phyloP scores from a whole-genome alignment of 2,888 invertebrate genomes.

The Drosophila tanythrix region DNA sequence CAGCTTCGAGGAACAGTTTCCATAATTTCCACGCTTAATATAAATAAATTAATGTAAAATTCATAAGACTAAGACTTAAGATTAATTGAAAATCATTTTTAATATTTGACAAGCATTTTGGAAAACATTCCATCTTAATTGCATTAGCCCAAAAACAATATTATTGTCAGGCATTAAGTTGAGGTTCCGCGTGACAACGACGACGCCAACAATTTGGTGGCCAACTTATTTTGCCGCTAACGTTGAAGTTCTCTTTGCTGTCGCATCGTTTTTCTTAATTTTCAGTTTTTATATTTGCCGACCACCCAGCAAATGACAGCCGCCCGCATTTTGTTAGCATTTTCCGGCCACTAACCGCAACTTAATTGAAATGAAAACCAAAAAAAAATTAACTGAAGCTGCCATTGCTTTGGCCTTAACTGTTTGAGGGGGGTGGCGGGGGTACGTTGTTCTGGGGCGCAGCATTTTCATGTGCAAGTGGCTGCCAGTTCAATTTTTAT shows the following conservation, averaged over 20 bases:
- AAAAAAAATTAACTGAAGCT: slow-evolving; percentile 73
- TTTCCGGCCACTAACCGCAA: slow-evolving; percentile 73
- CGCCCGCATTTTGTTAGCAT: slow-evolving; percentile 60
- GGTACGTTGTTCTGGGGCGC: not conserved
- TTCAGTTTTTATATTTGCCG: slow-evolving; percentile 6
- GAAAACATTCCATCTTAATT: slow-evolving; percentile 4
- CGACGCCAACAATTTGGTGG: slow-evolving; percentile 25
- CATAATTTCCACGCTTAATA: not conserved
- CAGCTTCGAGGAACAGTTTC: not conserved
- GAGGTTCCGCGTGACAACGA: slow-evolving; percentile 21
- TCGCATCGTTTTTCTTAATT: not conserved
- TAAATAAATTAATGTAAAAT: not conserved
- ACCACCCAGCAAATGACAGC: slow-evolving; percentile 41
- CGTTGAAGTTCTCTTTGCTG: not conserved
- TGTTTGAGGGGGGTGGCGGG: too few relatives aligned
- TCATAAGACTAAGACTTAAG: not conserved
- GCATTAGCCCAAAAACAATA: slow-evolving; percentile 3
- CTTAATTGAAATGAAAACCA: slow-evolving; percentile 76
- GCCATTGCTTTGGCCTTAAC: slow-evolving; percentile 14
- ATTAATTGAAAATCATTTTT: not conserved
- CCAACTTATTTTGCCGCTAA: slow-evolving; percentile 7
- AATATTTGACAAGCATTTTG: not conserved
- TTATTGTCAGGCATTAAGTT: slow-evolving; percentile 4
- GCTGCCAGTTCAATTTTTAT: slow-evolving; percentile 8
- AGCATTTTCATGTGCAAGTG: slow-evolving; percentile 56